Base-by-base conservation (phyloP, 1,140 invertebrate species). In the Drosophila ficusphila region DNA sequence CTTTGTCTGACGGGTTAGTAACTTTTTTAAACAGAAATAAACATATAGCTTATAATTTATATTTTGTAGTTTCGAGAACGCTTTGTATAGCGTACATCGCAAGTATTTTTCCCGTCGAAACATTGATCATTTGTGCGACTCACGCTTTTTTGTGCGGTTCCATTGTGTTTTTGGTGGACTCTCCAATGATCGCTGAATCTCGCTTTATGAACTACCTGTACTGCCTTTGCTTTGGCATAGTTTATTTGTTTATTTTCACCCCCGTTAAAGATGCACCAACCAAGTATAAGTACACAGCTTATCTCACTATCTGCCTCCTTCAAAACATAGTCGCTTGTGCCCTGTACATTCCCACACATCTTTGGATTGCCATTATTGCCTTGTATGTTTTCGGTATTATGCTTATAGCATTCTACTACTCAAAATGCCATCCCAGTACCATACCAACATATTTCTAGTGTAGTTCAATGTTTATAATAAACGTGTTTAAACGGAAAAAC, bases 171-270 rank as follows among this genome's bases (percentile, higher is more conserved):
- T 5, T 67, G 5, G 29, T 79, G 4, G 79, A 83, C 16, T 47
- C 46, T 3, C 79, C 79, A 1, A 67, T 39, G 12, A 75, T 85
- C 25, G 54, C 54, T 5, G 14, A 36, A n/a, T 67, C 64, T 9
- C 12, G 16, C 1, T 7, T 64, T 0, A 12, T 60, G 3, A 79
- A 85, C 34, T 83, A 64, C 29, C 25, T 85, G 19, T 58, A 75
- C 27, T 85, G 79, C 31, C 34, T 85, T 7, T 54, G 75, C n/a
- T 83, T 83, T 31, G 79, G 79, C 11, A 44, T 56, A 9, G 79
- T 83, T 0, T 83, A 85, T 58, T 7, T 83, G 3, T 85, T 85
- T 51, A 72, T 83, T 29, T 83, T 79, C 29, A 72, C 61, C 9
- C 76, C 79, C 8, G 60, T 83, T 7, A 76, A 52, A 7, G 79